Conservation (phyloP, 1,140 invertebrate genomes). For the Cydia pomonella region DNA sequence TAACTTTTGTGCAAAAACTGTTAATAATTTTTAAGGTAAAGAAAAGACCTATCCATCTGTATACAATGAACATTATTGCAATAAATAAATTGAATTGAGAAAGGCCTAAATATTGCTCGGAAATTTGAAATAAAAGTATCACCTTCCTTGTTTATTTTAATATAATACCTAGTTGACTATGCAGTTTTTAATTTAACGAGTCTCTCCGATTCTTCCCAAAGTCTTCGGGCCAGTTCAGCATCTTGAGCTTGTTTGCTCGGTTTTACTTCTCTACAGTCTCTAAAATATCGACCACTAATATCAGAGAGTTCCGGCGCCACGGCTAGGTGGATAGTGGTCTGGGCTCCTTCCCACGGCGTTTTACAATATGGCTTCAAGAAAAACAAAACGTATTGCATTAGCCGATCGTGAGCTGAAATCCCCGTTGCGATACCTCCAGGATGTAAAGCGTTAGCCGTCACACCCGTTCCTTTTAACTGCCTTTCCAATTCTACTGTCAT, state of each 20-base stretch:
- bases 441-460: constrained; percentile 91
- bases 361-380: constrained; percentile 47
- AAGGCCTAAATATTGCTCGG: no score
- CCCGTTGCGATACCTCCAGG: constrained; percentile 86
- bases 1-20: no score
- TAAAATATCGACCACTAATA: constrained; percentile 78
- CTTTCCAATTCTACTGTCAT: constrained; percentile 90
- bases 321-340: constrained; percentile 79
- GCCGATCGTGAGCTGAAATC: constrained; percentile 35
- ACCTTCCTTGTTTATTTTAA: no score
- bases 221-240: constrained; percentile 44
- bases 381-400: constrained; percentile 61
- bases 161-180: not conserved
- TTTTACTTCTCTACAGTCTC: constrained; percentile 65
- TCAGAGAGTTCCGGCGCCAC: constrained; percentile 71
- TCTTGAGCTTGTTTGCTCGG: constrained; percentile 45
- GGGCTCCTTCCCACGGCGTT: constrained; percentile 72
- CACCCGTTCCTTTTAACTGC: constrained; percentile 85
- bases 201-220: constrained; percentile 58
- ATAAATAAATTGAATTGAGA: no score
- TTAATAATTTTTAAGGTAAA: no score
- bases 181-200: constrained; percentile 45
- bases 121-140: no score
- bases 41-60: no score
- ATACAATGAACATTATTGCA: no score